Evolutionary conservation across 2,888 invertebrate species (phyloP), one percentile per base, ranked within the genome.

Genomic region (Mycalesis mineus): DNA sequence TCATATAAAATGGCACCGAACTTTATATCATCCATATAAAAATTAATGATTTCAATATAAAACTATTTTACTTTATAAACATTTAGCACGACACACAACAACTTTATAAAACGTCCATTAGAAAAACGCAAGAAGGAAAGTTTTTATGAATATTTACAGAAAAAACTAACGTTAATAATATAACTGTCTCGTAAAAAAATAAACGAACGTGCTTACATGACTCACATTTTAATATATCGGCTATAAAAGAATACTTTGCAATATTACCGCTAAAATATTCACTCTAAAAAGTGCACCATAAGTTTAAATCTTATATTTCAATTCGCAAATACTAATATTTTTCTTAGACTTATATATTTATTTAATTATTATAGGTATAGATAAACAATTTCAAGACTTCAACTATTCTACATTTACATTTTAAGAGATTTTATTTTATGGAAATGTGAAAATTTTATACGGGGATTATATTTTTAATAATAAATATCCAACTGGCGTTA

Each of bases 211-310:
- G 62, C 55, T 53, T 51, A 37, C 37, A 29, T 44, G 69, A 70
- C 70, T 73, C 69, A 68, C 70, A 68, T 65, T 69, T 72, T 69
- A 65, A 68, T 55, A 71, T 69, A 60, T 71, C 71, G 72, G 73
- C 71, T 71, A 71, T 68, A 67, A 74, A 75, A 72, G 71, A 73
- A 68, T 73, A 64, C 64, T 68, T 67, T 69, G 65, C 65, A 71
- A 70, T 71, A 63, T 55, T 63, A 65, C 59, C 62, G 58, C 74
- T 77, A 74, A 69, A 73, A 77, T 79, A 80, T 70, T 77, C 73
- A 73, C 76, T 80, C 77, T 79, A 80, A 74, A 75, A 82, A 78
- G 89, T 88, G 87, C 88, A 89, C 88, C 86, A 86, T 84, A 82
- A 73, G 75, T 76, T 75, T 71, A 76, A 78, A 74, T 76, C 78